Conservation (phyloP, 1,140 invertebrate species). For the Hormaphis cornu region DNA sequence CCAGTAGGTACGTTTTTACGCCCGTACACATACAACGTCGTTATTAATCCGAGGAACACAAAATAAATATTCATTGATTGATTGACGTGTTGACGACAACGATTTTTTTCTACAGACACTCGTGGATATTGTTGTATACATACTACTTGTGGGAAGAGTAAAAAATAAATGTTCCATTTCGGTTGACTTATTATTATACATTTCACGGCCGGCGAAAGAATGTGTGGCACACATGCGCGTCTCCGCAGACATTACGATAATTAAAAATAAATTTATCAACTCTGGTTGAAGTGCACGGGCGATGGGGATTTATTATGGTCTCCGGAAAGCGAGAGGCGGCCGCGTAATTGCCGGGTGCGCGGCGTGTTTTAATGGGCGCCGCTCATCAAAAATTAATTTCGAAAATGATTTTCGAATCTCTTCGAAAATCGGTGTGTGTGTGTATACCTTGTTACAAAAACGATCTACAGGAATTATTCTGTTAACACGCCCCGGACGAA, state of each 20-base stretch:
- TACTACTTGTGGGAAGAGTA: not conserved
- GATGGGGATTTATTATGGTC: conserved; percentile 8
- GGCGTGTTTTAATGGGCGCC: conserved; percentile 11
- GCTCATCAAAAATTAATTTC: conserved; percentile 23
- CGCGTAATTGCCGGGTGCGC: conserved; percentile 3
- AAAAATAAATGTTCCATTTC: not conserved
- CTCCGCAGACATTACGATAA: conserved; percentile 18
- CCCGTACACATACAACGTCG: too few species aligned
- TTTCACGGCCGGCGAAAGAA: not conserved
- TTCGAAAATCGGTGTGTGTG: too few species aligned
- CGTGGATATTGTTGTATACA: too few species aligned
- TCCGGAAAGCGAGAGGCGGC: not conserved
- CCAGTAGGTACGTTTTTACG: too few species aligned
- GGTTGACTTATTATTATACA: not conserved
- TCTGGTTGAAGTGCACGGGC: conserved; percentile 11
- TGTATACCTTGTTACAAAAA: too few species aligned
- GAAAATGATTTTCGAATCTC: not conserved
- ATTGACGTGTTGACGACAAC: too few species aligned
- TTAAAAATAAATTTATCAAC: conserved; percentile 32
- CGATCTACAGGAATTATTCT: not conserved
- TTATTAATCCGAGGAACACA: too few species aligned
- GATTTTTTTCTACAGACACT: too few species aligned
- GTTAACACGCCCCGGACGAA: too few species aligned
- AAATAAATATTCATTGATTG: too few species aligned
- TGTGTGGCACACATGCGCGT: conserved; percentile 13